Evolutionary conservation across 1,140 invertebrate genomes (phyloP), one percentile per base, ranked within the genome.

Genomic region (Zaprionus taronus): DNA sequence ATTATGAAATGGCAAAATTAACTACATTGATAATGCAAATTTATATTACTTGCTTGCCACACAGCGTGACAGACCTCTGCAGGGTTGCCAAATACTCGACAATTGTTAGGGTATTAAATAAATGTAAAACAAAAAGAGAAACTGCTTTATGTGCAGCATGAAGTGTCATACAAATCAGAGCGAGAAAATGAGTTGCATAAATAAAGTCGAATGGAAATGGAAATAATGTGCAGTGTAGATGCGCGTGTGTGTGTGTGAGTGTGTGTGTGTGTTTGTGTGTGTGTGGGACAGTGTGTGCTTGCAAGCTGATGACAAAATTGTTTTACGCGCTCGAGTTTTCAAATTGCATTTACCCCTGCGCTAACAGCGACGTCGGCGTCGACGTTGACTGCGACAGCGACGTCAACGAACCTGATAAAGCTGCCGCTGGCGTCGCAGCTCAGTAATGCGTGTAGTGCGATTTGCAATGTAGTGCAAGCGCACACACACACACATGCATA

Each of bases 241-340:
- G 62, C 47, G 38, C 26, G 5, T 57, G 22, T 49, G 14, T 41
- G 3, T 65, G 1, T 47, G 12, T 62, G 6, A 51, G 36, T 66
- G 22, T 55, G 22, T 71, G 55, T 56, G 31, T 41, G 3, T 65
- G 1, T 47, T 7, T 62, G 6, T 57, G 36, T 66, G 22, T 55
- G 22, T 71, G 55, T 56, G 31, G 41, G 49, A 20, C 15, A 12
- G 24, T 57, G 28, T 64, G 53, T 15, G 65, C 24, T 55, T 73
- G 56, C 64, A 60, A 69, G 65, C 67, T 87, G 77, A 81, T 87
- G 84, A 87, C 78, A 83, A 89, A 87, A 87, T 87, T 86, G 83
- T 79, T 71, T 74, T 70, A 84, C 51, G 51, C 68, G 41, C 63
- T 26, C 36, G 55, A 65, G 60, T 58, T 49, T 64, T 56, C 69